Conservation (phyloP, 2,797 vertebrate species). For the Tarsius wallacei region DNA sequence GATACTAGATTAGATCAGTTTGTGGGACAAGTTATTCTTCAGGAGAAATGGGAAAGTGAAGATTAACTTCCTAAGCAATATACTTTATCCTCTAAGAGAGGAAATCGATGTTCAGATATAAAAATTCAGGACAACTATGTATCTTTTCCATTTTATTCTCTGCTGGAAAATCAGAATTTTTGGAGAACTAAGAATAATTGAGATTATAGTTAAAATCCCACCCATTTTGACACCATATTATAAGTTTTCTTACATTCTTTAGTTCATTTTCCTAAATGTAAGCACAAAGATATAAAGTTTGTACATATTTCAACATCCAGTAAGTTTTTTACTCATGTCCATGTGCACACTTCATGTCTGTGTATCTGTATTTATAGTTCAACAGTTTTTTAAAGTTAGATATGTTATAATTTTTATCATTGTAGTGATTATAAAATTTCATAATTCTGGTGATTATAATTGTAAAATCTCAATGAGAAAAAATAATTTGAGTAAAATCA, state of each 20-base stretch:
- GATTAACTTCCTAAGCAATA: neutral
- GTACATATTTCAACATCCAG: neutral
- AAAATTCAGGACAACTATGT: neutral
- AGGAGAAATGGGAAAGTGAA: neutral
- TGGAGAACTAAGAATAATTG: neutral
- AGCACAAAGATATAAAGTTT: neutral
- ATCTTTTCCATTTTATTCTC: neutral
- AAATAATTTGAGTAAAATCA: slow-evolving; percentile 37
- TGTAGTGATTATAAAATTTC: neutral
- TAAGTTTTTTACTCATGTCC: neutral
- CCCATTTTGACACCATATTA: neutral
- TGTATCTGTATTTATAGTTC: neutral
- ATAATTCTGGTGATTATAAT: neutral
- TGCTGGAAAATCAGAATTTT: neutral
- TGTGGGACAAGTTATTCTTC: neutral
- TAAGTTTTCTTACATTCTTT: neutral
- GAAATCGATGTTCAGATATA: neutral
- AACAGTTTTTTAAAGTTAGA: neutral
- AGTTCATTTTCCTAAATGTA: neutral
- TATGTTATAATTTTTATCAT: neutral
- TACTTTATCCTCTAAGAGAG: neutral
- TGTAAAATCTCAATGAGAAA: neutral
- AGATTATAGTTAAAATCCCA: neutral
- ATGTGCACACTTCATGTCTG: neutral
- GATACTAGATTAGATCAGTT: neutral